These are phyloP conservation scores for Coendou prehensilis DNA, from an alignment of 2,797 vertebrate genomes.

Conservation along the genomic window DNA sequence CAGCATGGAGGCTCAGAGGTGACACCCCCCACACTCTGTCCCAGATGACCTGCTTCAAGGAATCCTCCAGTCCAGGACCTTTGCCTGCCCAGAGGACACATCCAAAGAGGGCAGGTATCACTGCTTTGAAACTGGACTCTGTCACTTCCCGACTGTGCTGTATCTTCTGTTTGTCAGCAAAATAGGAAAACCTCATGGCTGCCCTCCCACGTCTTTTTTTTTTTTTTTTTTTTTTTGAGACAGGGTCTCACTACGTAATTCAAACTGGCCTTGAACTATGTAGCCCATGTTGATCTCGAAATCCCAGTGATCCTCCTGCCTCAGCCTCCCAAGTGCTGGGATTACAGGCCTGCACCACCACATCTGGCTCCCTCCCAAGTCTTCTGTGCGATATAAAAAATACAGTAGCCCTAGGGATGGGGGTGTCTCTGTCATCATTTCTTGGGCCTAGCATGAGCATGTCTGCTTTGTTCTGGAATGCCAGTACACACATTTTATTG, in stretches of 20 bases:
- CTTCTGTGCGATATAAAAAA: neutral
- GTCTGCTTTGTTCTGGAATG: constrained; percentile 2
- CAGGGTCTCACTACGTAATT: neutral
- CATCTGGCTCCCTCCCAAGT: neutral
- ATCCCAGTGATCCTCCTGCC: neutral
- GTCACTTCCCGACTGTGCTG: neutral
- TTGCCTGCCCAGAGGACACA: neutral
- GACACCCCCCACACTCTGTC: neutral
- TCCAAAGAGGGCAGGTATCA: neutral
- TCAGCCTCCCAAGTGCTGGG: neutral
- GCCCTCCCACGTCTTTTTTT: neutral
- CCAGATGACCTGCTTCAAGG: neutral
- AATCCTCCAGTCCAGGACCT: neutral
- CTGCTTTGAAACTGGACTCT: neutral
- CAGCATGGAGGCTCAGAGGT: neutral
- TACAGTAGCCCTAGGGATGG: neutral
- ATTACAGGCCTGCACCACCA: neutral
- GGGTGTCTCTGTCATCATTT: neutral
- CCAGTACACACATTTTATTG: neutral
- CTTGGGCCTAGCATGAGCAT: neutral
- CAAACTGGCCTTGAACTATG: neutral
- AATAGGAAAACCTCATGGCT: neutral
- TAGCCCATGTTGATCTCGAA: neutral
- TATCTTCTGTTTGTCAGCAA: neutral
- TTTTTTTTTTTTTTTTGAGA: neutral